These are phyloP conservation scores for Rhinopithecus roxellana DNA, from an alignment of 2,113 vertebrate genomes.

Conservation along the genomic window DNA sequence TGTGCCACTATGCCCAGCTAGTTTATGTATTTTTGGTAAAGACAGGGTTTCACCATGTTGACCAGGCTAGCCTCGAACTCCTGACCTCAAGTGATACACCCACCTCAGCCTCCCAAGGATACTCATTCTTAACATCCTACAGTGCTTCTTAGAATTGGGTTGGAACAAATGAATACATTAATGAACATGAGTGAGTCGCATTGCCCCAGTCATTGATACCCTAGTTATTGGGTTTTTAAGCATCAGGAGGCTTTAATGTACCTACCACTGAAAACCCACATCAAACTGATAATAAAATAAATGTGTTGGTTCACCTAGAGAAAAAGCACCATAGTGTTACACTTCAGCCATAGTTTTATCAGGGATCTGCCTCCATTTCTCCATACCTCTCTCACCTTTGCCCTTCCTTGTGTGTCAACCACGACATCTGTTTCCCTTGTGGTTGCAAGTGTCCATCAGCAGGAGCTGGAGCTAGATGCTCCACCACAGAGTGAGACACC, in stretches of 20 bases:
- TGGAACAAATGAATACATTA: not conserved
- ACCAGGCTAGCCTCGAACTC: no score
- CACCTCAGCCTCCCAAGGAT: no score
- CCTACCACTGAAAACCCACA: not conserved
- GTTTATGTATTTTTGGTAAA: no score
- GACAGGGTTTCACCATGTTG: no score
- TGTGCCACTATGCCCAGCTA: no score
- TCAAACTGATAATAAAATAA: not conserved
- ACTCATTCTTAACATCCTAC: not conserved
- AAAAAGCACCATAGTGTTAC: not conserved
- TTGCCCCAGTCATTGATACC: not conserved
- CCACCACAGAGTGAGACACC: not conserved
- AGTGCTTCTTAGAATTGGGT: not conserved
- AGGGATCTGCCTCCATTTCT: not conserved
- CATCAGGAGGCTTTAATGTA: not conserved
- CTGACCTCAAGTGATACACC: no score
- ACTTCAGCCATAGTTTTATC: not conserved
- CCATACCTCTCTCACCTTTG: not conserved
- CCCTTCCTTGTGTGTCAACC: not conserved
- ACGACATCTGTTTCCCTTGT: not conserved
- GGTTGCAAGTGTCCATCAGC: not conserved
- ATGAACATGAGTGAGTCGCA: not conserved
- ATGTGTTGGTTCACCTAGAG: not conserved
- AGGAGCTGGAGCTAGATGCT: not conserved
- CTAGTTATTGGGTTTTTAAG: not conserved